Base-by-base conservation (phyloP, 2,888 invertebrate genomes). In the Philhelius pedissequus region DNA sequence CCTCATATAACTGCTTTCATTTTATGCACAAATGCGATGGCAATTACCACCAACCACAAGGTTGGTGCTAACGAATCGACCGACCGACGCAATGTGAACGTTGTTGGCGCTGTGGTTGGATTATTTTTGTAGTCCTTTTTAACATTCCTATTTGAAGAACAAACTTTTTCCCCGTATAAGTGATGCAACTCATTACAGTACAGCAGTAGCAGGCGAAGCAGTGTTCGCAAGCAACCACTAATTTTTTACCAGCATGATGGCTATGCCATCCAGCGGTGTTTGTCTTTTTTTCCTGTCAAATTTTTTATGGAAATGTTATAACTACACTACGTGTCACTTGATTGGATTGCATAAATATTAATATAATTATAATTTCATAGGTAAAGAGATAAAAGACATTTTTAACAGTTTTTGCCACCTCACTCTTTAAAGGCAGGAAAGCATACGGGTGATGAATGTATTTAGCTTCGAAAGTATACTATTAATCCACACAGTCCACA, bases 11-110 rank as follows among this genome's bases (percentile, higher is more conserved):
- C 32, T 50, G 22, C 58, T 43, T 38, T 35, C 66, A 52, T 66
- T 77, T 71, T 58, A 58, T 66, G 58, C 60, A 82, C 60, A 77
- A 82, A 66, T 78, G 71, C 77, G 62, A 60, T 18, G 62, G 78
- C 82, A 82, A 82, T 82, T 82, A 82, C 68, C 82, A 69, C 22
- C 45, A 45, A 58, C 56, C 50, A 22, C 48, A 20, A 22, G 22
- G n/a, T 25, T 4, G 13, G 22, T 9, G 48, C 5, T 3, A 48
- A 48, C 25, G 48, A 13, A 48, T 13, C 7, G 22, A 22, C 11
- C n/a, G n/a, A n/a, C n/a, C n/a, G n/a, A n/a, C n/a, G n/a, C n/a
- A n/a, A n/a, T n/a, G n/a, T n/a, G n/a, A 22, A 18, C 3, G 11
- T 5, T 11, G 22, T 52, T 45, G 35, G 25, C 13, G 8, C 13